Evolutionary conservation across 2,888 invertebrate genomes (phyloP), one percentile per base, ranked within the genome.

Genomic region (Elgonia sp.): DNA sequence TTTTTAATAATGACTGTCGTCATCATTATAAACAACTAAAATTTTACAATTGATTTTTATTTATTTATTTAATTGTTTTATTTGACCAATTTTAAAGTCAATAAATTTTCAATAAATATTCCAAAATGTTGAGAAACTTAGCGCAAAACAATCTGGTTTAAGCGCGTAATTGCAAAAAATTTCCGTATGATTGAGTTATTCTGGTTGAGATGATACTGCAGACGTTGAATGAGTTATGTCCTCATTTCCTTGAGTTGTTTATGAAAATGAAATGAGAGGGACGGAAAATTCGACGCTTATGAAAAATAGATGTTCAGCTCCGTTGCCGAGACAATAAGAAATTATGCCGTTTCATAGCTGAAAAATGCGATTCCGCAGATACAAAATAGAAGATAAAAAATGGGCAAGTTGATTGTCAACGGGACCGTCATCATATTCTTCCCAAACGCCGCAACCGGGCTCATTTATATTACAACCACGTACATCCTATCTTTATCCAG

Each of bases 381-480:
- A 65, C 63, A 73, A 73, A 82, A 62, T 73, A 46, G n/a, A 60
- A 37, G 21, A 70, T 60, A 50, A 62, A 75, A 81, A 75, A 57
- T 57, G 70, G 21, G 0, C 20, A 39, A n/a, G 46, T 20, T 77
- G 69, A 75, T 83, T 76, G 76, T 83, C 83, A 83, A 76, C 72
- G 53, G 55, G 55, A 42, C 60, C 20, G 84, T 77, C 72, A 77
- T 77, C 84, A 73, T 65, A 84, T 72, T 57, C 72, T 62, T 76
- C 29, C 39, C 53, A 37, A 84, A 62, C 21, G 20, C 46, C 63
- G 40, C 55, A 46, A 73, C 40, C 14, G 8, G 67, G 21, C 55
- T 80, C 80, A 80, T 85, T 77, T 76, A 70, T 77, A 76, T 77
- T 76, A 76, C 84, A n/a, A n/a, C n/a, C n/a, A n/a, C n/a, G n/a